These are phyloP conservation scores for Holacanthus passer DNA, from an alignment of 2,113 vertebrate species.

Conservation along the genomic window DNA sequence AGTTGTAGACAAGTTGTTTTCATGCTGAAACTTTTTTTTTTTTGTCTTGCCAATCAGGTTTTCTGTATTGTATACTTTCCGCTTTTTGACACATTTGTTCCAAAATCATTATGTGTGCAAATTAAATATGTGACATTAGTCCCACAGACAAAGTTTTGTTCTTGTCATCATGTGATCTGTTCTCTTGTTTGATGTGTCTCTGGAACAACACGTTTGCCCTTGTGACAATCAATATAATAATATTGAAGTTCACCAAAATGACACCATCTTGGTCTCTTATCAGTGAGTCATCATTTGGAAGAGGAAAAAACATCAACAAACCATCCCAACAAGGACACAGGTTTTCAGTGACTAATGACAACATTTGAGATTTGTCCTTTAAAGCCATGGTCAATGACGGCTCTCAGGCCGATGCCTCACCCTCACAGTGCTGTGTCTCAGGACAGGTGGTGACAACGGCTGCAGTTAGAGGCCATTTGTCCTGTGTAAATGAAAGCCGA, in stretches of 20 bases:
- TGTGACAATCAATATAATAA: constrained; percentile 48
- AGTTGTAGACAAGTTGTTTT: neutral
- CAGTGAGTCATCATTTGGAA: constrained; percentile 20
- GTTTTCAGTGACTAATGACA: constrained; percentile 5
- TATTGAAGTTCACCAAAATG: constrained; percentile 43
- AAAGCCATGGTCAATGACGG: constrained; percentile 68
- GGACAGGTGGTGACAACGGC: constrained; percentile 53
- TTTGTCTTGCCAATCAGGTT: neutral
- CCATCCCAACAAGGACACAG: constrained; percentile 38
- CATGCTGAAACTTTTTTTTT: too few species aligned
- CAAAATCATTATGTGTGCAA: neutral
- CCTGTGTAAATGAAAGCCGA: constrained; percentile 49
- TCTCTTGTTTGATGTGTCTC: too few species aligned
- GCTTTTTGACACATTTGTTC: neutral
- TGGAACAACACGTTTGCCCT: constrained; percentile 28
- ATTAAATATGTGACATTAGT: neutral
- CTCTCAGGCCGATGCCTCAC: neutral
- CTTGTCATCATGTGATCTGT: neutral
- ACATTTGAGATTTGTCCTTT: constrained; percentile 24
- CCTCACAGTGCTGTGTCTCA: neutral
- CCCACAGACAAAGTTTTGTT: neutral
- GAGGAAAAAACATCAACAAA: constrained; percentile 55
- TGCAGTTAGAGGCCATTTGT: constrained; percentile 70
- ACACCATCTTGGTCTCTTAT: constrained; percentile 44
- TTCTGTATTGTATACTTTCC: too few species aligned